Evolutionary conservation across 2,797 vertebrate genomes (phyloP).

Genomic region (Pseudochaenichthys georgianus): DNA sequence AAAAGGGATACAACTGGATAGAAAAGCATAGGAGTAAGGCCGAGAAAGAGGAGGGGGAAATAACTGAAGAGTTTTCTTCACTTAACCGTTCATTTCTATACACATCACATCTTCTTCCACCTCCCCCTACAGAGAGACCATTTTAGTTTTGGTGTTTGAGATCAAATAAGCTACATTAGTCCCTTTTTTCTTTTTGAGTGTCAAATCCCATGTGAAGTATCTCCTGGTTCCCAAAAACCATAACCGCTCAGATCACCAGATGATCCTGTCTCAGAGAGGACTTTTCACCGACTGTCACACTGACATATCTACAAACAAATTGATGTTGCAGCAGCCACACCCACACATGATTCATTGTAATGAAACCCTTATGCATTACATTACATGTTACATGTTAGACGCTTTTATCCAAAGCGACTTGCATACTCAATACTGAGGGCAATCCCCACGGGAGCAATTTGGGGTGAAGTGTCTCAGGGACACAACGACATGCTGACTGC

Average conservation of each 20-base stretch:
- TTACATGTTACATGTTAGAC: too few species aligned
- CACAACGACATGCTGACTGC: too few species aligned
- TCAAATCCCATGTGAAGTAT: not conserved
- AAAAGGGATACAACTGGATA: conserved; percentile 17
- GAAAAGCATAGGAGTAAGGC: conserved; percentile 18
- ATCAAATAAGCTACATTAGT: not conserved
- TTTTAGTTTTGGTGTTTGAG: not conserved
- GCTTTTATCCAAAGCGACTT: too few species aligned
- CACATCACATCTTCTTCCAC: conserved; percentile 2
- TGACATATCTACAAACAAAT: not conserved
- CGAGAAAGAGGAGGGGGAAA: not conserved
- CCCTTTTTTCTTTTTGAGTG: not conserved
- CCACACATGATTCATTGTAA: too few species aligned
- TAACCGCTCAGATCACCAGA: conserved; percentile 11
- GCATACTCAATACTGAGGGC: too few species aligned
- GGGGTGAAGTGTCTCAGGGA: too few species aligned
- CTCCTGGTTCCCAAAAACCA: not conserved
- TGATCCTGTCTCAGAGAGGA: conserved; percentile 34
- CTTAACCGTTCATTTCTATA: conserved; percentile 10
- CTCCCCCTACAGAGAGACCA: not conserved
- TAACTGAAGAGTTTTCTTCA: too few species aligned
- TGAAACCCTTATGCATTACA: too few species aligned
- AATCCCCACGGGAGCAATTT: too few species aligned
- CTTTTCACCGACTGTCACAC: conserved; percentile 30
- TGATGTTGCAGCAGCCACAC: too few species aligned